These are phyloP conservation scores for Botrylloides violaceus DNA, from an alignment of 23 tunicate genomes.

Conservation along the genomic window DNA sequence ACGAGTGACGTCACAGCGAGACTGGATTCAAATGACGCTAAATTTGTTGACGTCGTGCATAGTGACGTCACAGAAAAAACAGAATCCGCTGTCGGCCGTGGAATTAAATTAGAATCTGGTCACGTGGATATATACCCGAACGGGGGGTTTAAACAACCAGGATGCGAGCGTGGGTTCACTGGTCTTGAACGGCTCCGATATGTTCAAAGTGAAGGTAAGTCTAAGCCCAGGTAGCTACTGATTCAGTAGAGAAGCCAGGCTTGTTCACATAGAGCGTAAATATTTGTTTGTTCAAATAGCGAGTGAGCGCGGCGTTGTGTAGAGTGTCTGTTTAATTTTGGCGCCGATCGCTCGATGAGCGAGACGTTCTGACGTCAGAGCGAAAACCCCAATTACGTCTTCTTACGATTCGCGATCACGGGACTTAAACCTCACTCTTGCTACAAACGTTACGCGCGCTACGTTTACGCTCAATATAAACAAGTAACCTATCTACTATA, in stretches of 20 bases:
- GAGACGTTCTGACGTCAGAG: too few species aligned
- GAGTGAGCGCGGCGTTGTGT: too few species aligned
- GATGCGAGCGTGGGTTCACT: neutral
- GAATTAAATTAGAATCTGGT: neutral
- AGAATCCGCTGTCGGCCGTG: neutral
- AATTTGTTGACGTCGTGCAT: slow-evolving; percentile 23
- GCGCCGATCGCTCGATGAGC: too few species aligned
- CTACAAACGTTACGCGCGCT: too few species aligned
- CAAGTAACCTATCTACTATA: too few species aligned
- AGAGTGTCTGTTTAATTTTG: too few species aligned
- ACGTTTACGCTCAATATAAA: too few species aligned
- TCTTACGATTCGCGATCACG: neutral
- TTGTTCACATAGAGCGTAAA: too few species aligned
- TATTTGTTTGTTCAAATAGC: too few species aligned
- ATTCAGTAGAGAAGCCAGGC: neutral
- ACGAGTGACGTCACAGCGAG: neutral
- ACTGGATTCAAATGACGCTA: slow-evolving; percentile 19
- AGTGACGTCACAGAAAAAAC: slow-evolving; percentile 8
- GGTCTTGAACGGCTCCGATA: neutral
- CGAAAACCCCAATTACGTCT: neutral
- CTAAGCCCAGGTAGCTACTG: neutral
- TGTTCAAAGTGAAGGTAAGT: neutral
- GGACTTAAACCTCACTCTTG: too few species aligned
- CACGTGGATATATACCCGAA: slow-evolving; percentile 27
- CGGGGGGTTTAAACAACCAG: slow-evolving; percentile 22